These are phyloP conservation scores for Criorhina ranunculi DNA, from an alignment of 2,888 invertebrate species.

Conservation along the genomic window DNA sequence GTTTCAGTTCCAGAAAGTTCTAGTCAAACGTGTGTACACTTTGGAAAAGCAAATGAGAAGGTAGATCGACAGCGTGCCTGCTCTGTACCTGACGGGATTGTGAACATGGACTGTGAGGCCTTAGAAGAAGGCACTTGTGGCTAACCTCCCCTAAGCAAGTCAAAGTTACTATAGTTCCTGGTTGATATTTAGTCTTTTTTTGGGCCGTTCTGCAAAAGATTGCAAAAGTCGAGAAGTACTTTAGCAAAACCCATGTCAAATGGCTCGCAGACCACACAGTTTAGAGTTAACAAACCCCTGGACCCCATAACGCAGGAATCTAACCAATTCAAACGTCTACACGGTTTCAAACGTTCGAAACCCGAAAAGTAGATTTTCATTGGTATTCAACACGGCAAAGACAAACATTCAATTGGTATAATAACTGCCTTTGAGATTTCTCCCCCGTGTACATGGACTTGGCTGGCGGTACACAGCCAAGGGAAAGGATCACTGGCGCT, in stretches of 20 bases:
- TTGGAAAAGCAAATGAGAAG: too few species aligned
- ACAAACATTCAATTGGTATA: constrained; percentile 75
- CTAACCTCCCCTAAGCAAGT: too few species aligned
- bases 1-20: too few species aligned
- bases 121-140: too few species aligned
- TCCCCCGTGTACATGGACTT: constrained; percentile 36
- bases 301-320: neutral
- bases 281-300: constrained; percentile 18
- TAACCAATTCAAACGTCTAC: constrained; percentile 45
- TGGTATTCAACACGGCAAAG: constrained; percentile 75
- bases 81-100: too few species aligned
- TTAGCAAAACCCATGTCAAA: neutral
- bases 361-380: constrained; percentile 59
- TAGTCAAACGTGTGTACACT: too few species aligned
- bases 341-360: constrained; percentile 36
- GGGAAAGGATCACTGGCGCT: constrained; percentile 25
- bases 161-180: too few species aligned
- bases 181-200: too few species aligned
- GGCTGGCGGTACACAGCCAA: neutral
- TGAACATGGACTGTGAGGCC: too few species aligned
- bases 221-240: too few species aligned
- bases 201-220: too few species aligned
- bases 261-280: constrained; percentile 1
- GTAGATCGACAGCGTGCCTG: too few species aligned
- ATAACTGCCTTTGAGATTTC: constrained; percentile 75